phyloP scores from a whole-genome alignment of 2,888 invertebrate species.

The Azorinus chamasolen region DNA sequence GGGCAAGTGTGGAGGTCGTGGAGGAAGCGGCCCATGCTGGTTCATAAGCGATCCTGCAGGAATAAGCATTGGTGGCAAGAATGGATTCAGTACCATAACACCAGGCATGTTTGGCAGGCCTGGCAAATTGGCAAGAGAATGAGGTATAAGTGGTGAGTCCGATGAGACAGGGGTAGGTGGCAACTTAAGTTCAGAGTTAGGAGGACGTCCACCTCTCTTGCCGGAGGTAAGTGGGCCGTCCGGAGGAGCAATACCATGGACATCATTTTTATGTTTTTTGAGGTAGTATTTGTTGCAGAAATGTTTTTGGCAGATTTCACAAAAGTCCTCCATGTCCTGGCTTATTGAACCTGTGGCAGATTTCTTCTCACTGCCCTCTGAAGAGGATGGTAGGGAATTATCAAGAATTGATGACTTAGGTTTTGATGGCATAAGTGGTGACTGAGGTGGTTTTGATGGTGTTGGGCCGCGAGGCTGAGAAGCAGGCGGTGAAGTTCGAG shows the following conservation, averaged over 20 bases:
- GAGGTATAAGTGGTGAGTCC: slow-evolving; percentile 75
- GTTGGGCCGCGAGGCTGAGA: slow-evolving; percentile 57
- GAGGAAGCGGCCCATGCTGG: slow-evolving; percentile 73
- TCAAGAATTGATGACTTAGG: slow-evolving; percentile 44
- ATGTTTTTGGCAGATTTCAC: slow-evolving; percentile 87
- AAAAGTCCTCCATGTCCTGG: slow-evolving; percentile 86
- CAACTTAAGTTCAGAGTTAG: slow-evolving; percentile 72
- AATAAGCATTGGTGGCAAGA: slow-evolving; percentile 84
- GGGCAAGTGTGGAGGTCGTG: slow-evolving; percentile 74
- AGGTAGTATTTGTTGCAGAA: slow-evolving; percentile 87
- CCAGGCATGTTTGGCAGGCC: slow-evolving; percentile 80
- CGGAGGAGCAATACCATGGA: slow-evolving; percentile 86
- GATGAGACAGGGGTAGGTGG: slow-evolving; percentile 72
- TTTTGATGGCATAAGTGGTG: slow-evolving; percentile 55
- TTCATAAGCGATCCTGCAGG: slow-evolving; percentile 78
- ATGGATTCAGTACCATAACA: slow-evolving; percentile 86
- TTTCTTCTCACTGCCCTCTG: slow-evolving; percentile 47
- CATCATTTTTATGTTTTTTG: slow-evolving; percentile 86
- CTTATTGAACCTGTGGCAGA: slow-evolving; percentile 39
- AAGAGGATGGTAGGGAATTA: slow-evolving; percentile 29
- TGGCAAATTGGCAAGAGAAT: slow-evolving; percentile 80
- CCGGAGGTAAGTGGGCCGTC: slow-evolving; percentile 68
- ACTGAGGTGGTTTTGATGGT: slow-evolving; percentile 54
- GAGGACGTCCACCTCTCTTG: slow-evolving; percentile 75
- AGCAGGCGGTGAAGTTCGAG: slow-evolving; percentile 68